A percentile compares a stretch with the other conserved stretches of the same genome.
phyloP scores from a whole-genome alignment of 2,113 vertebrate genomes.

The Psittacara wagleri region DNA sequence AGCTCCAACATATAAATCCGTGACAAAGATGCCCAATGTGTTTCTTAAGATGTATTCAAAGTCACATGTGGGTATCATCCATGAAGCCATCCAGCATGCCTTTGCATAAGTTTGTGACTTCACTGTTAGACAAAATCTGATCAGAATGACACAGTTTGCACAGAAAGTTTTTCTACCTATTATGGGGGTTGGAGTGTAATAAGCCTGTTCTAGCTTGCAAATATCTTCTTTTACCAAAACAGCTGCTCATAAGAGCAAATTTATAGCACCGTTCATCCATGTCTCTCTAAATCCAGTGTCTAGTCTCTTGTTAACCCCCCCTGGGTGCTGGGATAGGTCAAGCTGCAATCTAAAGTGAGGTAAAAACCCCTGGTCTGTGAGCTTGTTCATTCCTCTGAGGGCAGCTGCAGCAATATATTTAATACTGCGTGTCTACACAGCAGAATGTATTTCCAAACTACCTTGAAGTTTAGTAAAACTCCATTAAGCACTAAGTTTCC shows the following conservation, averaged over 20 bases:
- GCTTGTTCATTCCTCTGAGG: neutral
- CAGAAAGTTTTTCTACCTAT: neutral
- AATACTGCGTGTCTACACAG: neutral
- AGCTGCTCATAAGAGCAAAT: neutral
- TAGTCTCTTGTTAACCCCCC: neutral
- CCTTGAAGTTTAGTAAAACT: slow-evolving; percentile 14
- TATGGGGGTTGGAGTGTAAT: neutral
- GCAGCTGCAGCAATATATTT: neutral
- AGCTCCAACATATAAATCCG: neutral
- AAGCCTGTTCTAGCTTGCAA: neutral
- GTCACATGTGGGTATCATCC: neutral
- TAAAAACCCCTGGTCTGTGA: neutral
- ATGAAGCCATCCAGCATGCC: neutral
- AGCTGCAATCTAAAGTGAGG: neutral
- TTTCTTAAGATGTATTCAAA: neutral
- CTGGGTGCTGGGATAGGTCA: neutral
- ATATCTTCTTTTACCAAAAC: neutral
- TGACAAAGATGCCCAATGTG: neutral
- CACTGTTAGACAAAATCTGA: neutral
- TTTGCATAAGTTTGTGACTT: neutral
- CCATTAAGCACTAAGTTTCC: slow-evolving; percentile 22
- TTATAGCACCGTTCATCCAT: neutral
- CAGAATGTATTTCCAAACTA: slow-evolving; percentile 18
- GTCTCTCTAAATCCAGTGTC: neutral
- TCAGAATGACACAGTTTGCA: neutral